These are phyloP conservation scores for Philhelius pedissequus DNA, from an alignment of 2,888 invertebrate species.

Conservation along the genomic window DNA sequence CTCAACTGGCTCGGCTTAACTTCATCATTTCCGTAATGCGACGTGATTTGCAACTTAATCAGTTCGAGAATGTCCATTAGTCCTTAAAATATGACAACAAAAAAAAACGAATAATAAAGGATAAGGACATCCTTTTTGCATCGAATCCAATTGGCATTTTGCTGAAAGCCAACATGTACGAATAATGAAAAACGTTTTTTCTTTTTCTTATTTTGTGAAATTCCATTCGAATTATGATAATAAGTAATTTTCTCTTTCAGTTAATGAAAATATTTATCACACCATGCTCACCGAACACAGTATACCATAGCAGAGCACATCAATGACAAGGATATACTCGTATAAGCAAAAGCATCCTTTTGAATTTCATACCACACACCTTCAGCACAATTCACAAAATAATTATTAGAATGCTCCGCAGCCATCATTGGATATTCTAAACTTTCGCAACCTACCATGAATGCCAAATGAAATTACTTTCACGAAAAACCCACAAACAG, in stretches of 20 bases:
- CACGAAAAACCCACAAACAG: not conserved
- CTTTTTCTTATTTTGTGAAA: not conserved
- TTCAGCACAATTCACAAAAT: slow-evolving; percentile 49
- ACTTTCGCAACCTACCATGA: slow-evolving; percentile 55
- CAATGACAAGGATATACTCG: too few relatives aligned
- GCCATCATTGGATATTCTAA: slow-evolving; percentile 61
- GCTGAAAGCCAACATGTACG: not conserved
- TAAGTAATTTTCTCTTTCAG: slow-evolving; percentile 65
- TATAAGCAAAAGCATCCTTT: slow-evolving; percentile 36
- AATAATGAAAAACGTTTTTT: slow-evolving; percentile 25
- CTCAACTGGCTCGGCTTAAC: slow-evolving; percentile 48
- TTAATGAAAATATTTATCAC: slow-evolving; percentile 67
- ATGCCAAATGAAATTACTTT: slow-evolving; percentile 65
- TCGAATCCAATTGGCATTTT: not conserved
- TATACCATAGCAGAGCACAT: not conserved
- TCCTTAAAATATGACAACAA: slow-evolving; percentile 35
- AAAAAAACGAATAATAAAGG: not conserved
- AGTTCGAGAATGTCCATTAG: slow-evolving; percentile 65
- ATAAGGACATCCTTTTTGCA: not conserved
- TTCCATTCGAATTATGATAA: slow-evolving; percentile 55
- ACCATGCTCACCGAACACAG: slow-evolving; percentile 1
- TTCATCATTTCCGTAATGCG: slow-evolving; percentile 66
- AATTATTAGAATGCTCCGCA: slow-evolving; percentile 66
- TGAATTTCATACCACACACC: slow-evolving; percentile 13
- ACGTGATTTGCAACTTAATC: slow-evolving; percentile 69